Evolutionary conservation across 2,113 vertebrate genomes (phyloP).

Genomic region (Orcinus orca): DNA sequence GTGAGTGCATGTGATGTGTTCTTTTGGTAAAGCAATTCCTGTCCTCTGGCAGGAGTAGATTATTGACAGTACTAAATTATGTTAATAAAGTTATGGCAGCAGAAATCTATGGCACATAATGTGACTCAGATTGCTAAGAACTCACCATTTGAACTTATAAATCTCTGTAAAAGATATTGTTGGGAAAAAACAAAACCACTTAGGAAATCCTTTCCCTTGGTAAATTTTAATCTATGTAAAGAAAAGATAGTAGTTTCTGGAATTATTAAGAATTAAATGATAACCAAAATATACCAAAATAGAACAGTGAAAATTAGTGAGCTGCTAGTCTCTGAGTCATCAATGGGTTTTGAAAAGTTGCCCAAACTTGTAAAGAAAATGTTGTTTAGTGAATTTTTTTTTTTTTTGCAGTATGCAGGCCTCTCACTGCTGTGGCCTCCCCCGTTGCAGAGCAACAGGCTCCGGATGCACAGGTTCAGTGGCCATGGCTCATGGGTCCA

Average conservation of each 20-base stretch:
- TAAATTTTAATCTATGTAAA: not conserved
- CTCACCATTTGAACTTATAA: not conserved
- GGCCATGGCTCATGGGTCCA: rapidly evolving
- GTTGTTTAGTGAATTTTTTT: not conserved
- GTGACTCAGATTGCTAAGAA: not conserved
- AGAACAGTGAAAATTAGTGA: not conserved
- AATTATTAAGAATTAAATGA: not conserved
- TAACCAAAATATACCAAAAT: not conserved
- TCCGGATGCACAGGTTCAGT: no score
- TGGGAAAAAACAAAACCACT: not conserved
- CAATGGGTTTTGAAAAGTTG: not conserved
- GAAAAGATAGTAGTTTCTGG: not conserved
- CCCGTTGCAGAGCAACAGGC: no score
- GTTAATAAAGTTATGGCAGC: not conserved
- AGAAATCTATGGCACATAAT: not conserved
- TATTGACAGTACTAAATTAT: not conserved
- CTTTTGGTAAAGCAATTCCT: not conserved
- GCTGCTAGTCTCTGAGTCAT: not conserved
- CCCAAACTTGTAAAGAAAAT: not conserved
- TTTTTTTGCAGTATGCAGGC: no score
- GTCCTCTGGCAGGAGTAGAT: not conserved
- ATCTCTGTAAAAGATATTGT: not conserved
- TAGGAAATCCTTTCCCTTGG: not conserved
- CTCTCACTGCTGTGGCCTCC: no score
- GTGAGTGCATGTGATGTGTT: not conserved